Percentiles rank a stretch among this genome's conserved stretches.
Conservation (phyloP, 1,140 invertebrate species). For the Lethrus apterus region DNA sequence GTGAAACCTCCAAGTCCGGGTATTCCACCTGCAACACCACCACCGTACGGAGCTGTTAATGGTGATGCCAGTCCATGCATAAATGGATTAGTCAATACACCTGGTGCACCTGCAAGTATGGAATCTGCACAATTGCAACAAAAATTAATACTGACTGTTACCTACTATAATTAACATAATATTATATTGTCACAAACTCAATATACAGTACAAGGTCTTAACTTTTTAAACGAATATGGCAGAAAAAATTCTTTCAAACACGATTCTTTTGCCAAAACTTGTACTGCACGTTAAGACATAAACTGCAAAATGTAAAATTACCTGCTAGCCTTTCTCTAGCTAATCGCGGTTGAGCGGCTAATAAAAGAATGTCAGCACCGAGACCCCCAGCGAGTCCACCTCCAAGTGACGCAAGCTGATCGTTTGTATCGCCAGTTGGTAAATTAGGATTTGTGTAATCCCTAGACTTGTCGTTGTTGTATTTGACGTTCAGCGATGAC, state of each 20-base stretch:
- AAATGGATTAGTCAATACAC: conserved; percentile 78
- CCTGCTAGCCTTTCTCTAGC: conserved; percentile 41
- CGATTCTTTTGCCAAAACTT: too few species aligned
- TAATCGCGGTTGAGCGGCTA: conserved; percentile 41
- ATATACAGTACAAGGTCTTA: too few species aligned
- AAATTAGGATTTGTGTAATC: conserved; percentile 98
- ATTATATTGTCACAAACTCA: too few species aligned
- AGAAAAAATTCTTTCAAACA: too few species aligned
- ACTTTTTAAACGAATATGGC: too few species aligned
- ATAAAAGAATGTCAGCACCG: conserved; percentile 47
- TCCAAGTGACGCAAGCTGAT: conserved; percentile 45
- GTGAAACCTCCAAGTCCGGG: conserved; percentile 68
- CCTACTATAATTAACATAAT: too few species aligned
- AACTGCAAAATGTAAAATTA: too few species aligned
- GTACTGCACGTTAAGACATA: too few species aligned
- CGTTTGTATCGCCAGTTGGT: conserved; percentile 79
- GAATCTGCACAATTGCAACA: conserved; percentile 29
- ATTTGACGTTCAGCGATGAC: conserved; percentile 95
- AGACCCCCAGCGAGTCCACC: conserved; percentile 51
- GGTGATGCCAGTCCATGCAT: conserved; percentile 65
- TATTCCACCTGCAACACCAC: conserved; percentile 59
- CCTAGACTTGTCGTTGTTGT: conserved; percentile 98
- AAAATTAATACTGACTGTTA: too few species aligned
- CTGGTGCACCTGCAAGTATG: conserved; percentile 54
- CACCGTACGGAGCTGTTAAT: conserved; percentile 59